A percentile compares a stretch with the other conserved stretches of the same genome.
These are phyloP conservation scores for Amblyopsis rosae DNA, from an alignment of 2,113 vertebrate species.

Conservation along the genomic window DNA sequence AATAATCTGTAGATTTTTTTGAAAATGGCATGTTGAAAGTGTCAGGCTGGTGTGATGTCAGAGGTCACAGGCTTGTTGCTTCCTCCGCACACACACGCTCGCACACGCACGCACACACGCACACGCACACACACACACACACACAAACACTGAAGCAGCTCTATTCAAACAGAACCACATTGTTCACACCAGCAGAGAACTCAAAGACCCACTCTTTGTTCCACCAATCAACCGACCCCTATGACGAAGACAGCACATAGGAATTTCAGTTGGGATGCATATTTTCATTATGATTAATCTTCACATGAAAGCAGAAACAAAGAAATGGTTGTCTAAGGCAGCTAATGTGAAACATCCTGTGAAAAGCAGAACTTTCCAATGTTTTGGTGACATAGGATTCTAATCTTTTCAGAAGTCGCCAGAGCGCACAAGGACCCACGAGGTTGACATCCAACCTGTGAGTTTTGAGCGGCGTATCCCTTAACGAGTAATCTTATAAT, in stretches of 20 bases:
- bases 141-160: slow-evolving; percentile 10
- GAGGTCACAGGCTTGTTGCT: slow-evolving; percentile 16
- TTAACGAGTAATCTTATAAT: not conserved
- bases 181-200: slow-evolving; percentile 36
- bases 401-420: slow-evolving; percentile 5
- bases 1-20: not conserved
- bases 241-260: slow-evolving; percentile 27
- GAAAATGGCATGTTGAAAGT: slow-evolving; percentile 19
- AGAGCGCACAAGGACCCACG: not conserved
- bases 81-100: not conserved
- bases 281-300: slow-evolving; percentile 51
- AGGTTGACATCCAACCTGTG: not conserved
- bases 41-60: slow-evolving; percentile 42
- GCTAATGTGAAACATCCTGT: slow-evolving; percentile 48
- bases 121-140: slow-evolving; percentile 3
- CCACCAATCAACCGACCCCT: slow-evolving; percentile 35
- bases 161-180: slow-evolving; percentile 41
- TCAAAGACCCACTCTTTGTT: slow-evolving; percentile 24
- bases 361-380: slow-evolving; percentile 35
- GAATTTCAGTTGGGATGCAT: slow-evolving; percentile 51
- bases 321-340: slow-evolving; percentile 48
- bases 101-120: not conserved
- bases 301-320: slow-evolving; percentile 43
- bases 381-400: not conserved
- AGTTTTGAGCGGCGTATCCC: not conserved